Conservation (phyloP, 2,113 vertebrate genomes). For the Halichoeres trimaculatus region DNA sequence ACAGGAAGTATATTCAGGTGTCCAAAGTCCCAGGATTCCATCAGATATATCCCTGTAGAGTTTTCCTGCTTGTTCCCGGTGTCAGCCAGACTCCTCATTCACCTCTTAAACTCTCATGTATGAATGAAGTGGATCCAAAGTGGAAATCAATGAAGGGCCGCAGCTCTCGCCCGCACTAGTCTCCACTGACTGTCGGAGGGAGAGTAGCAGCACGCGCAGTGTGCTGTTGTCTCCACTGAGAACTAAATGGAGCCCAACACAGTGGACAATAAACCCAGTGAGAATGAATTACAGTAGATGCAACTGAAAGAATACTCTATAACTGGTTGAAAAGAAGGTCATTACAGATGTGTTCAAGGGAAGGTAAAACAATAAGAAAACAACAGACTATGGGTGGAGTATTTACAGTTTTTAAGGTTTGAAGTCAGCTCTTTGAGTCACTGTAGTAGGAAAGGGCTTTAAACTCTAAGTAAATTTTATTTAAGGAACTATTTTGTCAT, state of each 20-base stretch:
- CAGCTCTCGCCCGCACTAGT: constrained; percentile 18
- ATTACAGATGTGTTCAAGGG: background rate
- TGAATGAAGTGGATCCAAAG: constrained; percentile 49
- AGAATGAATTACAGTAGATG: background rate
- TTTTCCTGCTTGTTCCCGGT: background rate
- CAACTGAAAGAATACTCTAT: background rate
- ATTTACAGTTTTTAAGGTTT: too few species aligned
- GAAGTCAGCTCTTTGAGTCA: too few species aligned
- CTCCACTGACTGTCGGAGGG: constrained; percentile 13
- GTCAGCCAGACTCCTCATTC: constrained; percentile 20
- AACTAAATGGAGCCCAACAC: background rate
- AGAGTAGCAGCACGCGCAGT: constrained; percentile 6
- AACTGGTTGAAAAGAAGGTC: background rate
- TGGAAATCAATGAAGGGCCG: constrained; percentile 55
- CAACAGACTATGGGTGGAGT: background rate
- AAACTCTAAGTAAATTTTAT: too few species aligned
- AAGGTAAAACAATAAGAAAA: background rate
- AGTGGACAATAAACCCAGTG: background rate
- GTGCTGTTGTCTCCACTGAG: constrained; percentile 2
- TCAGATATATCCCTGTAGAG: background rate
- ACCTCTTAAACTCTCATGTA: constrained; percentile 31
- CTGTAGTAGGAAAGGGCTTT: too few species aligned
- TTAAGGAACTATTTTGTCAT: too few species aligned
- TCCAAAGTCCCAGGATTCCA: background rate
- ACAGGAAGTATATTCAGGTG: background rate